Base-by-base conservation (phyloP, 2,888 invertebrate species). In the Pycnomerus fuliginosus region DNA sequence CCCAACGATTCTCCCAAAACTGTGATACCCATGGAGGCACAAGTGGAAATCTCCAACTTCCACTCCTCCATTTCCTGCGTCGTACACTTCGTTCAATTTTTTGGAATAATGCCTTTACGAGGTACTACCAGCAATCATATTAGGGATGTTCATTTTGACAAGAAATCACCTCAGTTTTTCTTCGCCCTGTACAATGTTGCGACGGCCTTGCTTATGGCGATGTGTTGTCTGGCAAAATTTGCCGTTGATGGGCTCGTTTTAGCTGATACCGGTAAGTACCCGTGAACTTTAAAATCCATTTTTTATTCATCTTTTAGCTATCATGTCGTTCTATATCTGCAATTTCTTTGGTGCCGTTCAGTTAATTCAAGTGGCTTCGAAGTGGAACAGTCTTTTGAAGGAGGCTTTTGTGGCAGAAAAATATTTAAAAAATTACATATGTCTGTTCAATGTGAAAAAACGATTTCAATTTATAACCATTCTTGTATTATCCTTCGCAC, bases 381-480 rank as follows among this genome's bases (percentile, higher is more conserved):
- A 58, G 25, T 68, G 66, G 66, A 33, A 50, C 12, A 42, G 20
- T 2, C 57, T 68, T n/a, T 50, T 66, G 33, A 51, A 56, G 14
- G 64, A 67, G 48, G 72, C 71, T 68, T 53, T 60, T 4, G 50
- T 55, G 3, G 62, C 69, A 3, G 72, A 73, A 47, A 48, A 55
- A 15, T 55, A 62, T 2, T 66, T 69, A 63, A 55, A 58, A 33
- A 53, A 55, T 14, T 69, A 67, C 41, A 56, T 57, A 3, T 48
- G 54, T 30, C 52, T 62, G 3, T 41, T 45, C 11, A 53, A 62
- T 24, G 44, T 66, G 13, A 63, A 59, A 15, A 56, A 52, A 30
- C 60, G 58, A 28, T 61, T 64, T 31, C 61, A 68, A 15, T 27
- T 64, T 7, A 56, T 71, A 13, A 55, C 66, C 3, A 42, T 50